phyloP scores from a whole-genome alignment of 37 sponge, comb jelly and placozoan genomes.

The Bolinopsis microptera region DNA sequence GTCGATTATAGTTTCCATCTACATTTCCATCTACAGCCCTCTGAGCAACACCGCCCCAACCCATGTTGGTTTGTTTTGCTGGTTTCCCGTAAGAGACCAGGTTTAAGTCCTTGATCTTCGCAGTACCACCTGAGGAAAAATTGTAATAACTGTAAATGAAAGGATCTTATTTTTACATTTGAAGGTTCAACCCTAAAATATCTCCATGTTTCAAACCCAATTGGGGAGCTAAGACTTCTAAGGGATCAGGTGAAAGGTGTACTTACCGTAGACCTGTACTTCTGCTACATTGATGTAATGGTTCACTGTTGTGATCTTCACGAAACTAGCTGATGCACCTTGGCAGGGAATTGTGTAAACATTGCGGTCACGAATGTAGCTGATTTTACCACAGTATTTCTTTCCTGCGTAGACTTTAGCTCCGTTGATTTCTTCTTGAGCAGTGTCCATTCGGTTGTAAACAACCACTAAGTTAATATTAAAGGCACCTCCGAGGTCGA shows the following conservation, averaged over 20 bases:
- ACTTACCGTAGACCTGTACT: conserved; percentile 23
- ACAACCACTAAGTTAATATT: not conserved
- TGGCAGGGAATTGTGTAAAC: not conserved
- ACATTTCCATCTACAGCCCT: not conserved
- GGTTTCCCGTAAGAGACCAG: not conserved
- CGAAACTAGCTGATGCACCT: not conserved
- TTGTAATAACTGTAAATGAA: no score
- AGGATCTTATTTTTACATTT: no score
- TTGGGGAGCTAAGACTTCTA: no score
- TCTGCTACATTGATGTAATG: not conserved
- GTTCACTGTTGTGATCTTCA: not conserved
- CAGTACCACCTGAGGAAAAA: not conserved
- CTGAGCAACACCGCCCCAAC: not conserved
- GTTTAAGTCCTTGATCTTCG: not conserved
- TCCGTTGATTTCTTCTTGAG: not conserved
- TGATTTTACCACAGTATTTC: not conserved
- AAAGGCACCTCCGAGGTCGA: not conserved
- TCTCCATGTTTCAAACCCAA: no score
- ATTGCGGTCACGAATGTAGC: not conserved
- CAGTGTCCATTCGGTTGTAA: not conserved
- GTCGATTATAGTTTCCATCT: not conserved
- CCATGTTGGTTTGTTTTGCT: not conserved
- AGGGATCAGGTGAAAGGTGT: no score
- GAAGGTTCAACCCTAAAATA: no score
- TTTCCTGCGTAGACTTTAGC: conserved; percentile 17